A percentile compares a stretch with the other conserved stretches of the same genome.
Conservation (phyloP, 2,888 invertebrate genomes). For the Catotricha subobsoleta region DNA sequence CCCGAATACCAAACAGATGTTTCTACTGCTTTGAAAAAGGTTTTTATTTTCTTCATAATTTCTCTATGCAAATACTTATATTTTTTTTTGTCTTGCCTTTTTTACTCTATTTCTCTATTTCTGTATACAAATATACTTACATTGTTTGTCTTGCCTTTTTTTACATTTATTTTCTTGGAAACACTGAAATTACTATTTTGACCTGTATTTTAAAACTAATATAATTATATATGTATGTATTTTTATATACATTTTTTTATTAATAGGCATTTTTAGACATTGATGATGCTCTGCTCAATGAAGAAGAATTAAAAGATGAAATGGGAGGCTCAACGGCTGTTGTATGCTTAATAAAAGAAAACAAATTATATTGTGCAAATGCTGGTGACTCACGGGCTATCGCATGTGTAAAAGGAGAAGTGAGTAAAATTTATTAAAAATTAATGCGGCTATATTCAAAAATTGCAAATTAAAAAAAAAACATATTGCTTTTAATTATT, state of each 20-base stretch:
- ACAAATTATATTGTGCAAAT: conserved; percentile 82
- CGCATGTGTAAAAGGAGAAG: conserved; percentile 66
- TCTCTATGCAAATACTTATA: no score
- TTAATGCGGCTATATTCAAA: not conserved
- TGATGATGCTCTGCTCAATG: conserved; percentile 82
- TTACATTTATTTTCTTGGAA: not conserved
- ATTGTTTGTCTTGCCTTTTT: no score
- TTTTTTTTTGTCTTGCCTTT: no score
- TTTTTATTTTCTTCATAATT: no score
- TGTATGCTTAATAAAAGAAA: conserved; percentile 65
- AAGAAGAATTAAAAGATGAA: conserved; percentile 75
- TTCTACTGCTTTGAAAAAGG: conserved; percentile 67
- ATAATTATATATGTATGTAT: no score
- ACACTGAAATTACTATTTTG: no score
- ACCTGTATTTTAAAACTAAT: no score
- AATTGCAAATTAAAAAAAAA: not conserved
- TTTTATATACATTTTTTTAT: conserved; percentile 3
- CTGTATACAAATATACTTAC: no score
- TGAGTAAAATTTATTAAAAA: conserved; percentile 20
- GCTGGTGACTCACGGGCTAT: conserved; percentile 95
- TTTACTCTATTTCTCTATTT: no score
- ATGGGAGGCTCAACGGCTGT: conserved; percentile 92
- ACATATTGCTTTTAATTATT: not conserved
- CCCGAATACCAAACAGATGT: conserved; percentile 59
- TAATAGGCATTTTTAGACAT: conserved; percentile 69